Evolutionary conservation across 2,797 vertebrate species (phyloP).

Genomic region (Anniella stebbinsi): DNA sequence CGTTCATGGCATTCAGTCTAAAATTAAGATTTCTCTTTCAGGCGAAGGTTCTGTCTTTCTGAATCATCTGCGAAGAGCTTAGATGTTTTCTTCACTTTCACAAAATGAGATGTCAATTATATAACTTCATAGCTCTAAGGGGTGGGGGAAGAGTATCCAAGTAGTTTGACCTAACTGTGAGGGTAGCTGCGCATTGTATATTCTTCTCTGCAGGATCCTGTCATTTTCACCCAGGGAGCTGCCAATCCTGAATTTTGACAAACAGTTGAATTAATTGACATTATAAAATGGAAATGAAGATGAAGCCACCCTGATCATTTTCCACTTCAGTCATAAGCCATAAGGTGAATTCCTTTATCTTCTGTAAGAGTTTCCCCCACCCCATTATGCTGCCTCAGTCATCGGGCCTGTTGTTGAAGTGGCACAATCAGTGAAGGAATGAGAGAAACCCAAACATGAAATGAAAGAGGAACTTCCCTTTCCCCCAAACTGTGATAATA

Average conservation of each 20-base stretch:
- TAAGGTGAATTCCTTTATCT: constrained; percentile 8
- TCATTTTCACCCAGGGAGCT: background rate
- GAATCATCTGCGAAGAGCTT: background rate
- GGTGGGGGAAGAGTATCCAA: background rate
- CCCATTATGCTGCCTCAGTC: background rate
- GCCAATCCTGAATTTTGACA: constrained; percentile 23
- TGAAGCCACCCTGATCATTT: background rate
- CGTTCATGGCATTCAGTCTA: background rate
- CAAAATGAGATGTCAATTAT: background rate
- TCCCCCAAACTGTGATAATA: constrained; percentile 30
- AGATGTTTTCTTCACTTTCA: background rate
- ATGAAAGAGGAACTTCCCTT: constrained; percentile 17
- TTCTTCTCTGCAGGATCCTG: background rate
- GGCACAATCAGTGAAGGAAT: background rate
- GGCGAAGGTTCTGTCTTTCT: background rate
- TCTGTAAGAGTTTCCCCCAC: background rate
- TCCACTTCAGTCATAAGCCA: background rate
- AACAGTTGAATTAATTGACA: constrained; percentile 1
- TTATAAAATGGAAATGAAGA: constrained; percentile 19
- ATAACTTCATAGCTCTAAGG: background rate
- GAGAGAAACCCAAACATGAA: background rate
- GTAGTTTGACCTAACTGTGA: constrained; percentile 20
- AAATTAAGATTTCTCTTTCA: constrained; percentile 21
- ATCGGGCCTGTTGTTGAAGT: background rate
- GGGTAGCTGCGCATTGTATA: background rate